A percentile compares a stretch with the other conserved stretches of the same genome.
Evolutionary conservation across 2,888 invertebrate species (phyloP).

Genomic region (Digitonthophagus gazella): DNA sequence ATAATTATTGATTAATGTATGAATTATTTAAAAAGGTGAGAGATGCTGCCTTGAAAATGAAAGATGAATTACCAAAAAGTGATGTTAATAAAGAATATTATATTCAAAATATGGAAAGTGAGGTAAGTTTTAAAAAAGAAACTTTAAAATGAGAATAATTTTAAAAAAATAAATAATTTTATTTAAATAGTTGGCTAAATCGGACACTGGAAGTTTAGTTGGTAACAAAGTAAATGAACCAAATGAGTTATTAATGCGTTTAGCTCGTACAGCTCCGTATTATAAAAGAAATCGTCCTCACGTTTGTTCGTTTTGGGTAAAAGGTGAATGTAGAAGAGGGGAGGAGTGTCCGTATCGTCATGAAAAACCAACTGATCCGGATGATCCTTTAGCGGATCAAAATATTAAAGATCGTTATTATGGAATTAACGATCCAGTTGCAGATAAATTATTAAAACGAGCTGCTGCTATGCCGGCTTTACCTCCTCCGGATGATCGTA

Average conservation of each 20-base stretch:
- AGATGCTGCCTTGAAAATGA: slow-evolving; percentile 86
- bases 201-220: slow-evolving; percentile 55
- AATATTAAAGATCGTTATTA: slow-evolving; percentile 94
- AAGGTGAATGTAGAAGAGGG: slow-evolving; percentile 93
- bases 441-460: slow-evolving; percentile 86
- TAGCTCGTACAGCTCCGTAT: slow-evolving; percentile 91
- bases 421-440: slow-evolving; percentile 94
- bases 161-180: not conserved
- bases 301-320: slow-evolving; percentile 98
- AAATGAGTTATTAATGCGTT: slow-evolving; percentile 78
- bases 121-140: slow-evolving; percentile 54
- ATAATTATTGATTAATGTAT: not conserved
- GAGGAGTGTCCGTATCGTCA: slow-evolving; percentile 96
- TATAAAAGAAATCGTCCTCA: slow-evolving; percentile 94
- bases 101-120: slow-evolving; percentile 85
- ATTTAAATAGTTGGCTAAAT: slow-evolving; percentile 41
- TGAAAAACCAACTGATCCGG: slow-evolving; percentile 95
- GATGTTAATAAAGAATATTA: slow-evolving; percentile 95
- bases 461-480: slow-evolving; percentile 93
- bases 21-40: slow-evolving; percentile 57
- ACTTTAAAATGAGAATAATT: not conserved
- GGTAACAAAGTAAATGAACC: slow-evolving; percentile 74
- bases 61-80: slow-evolving; percentile 87
- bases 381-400: slow-evolving; percentile 93
- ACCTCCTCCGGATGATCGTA: slow-evolving; percentile 92